Evolutionary conservation across 1,140 invertebrate species (phyloP).

Genomic region (Diorhabda carinulata): DNA sequence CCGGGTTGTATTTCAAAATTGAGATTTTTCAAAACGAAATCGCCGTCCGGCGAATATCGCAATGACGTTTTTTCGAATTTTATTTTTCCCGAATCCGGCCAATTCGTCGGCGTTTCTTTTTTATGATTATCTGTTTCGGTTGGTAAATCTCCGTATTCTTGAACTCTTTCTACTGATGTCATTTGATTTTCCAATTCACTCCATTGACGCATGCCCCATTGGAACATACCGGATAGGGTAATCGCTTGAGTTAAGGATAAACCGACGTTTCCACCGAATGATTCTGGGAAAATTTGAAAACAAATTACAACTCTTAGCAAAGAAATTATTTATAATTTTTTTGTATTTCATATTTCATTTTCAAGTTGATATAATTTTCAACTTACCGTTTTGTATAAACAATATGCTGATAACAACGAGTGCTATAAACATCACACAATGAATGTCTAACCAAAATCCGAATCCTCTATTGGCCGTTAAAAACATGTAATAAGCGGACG

Average conservation of each 20-base stretch:
- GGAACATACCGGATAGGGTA: constrained; percentile 60
- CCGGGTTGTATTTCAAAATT: constrained; percentile 52
- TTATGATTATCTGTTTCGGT: constrained; percentile 25
- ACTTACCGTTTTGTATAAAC: constrained; percentile 46
- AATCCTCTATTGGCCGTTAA: constrained; percentile 59
- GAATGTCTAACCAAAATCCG: constrained; percentile 58
- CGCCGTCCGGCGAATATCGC: constrained; percentile 49
- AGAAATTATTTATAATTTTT: constrained; percentile 10
- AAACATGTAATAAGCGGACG: constrained; percentile 63
- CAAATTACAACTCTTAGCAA: not conserved
- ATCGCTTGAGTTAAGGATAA: constrained; percentile 56
- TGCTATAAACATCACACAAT: constrained; percentile 64
- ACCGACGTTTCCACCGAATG: constrained; percentile 52
- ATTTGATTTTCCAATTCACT: constrained; percentile 66
- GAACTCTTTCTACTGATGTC: constrained; percentile 62
- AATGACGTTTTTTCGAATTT: constrained; percentile 53
- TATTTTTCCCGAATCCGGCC: constrained; percentile 32
- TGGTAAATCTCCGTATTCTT: constrained; percentile 38
- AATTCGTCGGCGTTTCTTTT: constrained; percentile 50
- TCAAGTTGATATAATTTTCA: constrained; percentile 6
- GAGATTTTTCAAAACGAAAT: constrained; percentile 54
- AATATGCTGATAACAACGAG: constrained; percentile 56
- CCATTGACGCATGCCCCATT: constrained; percentile 72
- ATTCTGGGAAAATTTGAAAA: constrained; percentile 36
- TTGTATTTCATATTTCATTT: constrained; percentile 17